Conservation (phyloP, 2,888 invertebrate species). For the Mythimna vitellina region DNA sequence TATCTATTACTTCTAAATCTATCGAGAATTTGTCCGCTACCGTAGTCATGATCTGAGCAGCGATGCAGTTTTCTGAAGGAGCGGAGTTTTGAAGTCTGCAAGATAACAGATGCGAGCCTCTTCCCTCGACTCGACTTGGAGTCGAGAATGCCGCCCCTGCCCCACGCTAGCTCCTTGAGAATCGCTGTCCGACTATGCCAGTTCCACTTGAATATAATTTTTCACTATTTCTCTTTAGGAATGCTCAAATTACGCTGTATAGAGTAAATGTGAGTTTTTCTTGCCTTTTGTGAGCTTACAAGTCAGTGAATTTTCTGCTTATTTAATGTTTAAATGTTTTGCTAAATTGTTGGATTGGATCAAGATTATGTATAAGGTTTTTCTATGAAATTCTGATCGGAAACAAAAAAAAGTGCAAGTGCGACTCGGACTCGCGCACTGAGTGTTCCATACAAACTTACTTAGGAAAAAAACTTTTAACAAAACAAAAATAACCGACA, state of each 20-base stretch:
- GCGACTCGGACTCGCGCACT: too few relatives aligned
- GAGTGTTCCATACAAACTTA: too few relatives aligned
- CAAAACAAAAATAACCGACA: too few relatives aligned
- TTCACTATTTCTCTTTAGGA: conserved; percentile 49
- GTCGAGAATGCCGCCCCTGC: conserved; percentile 55
- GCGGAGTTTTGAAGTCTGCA: conserved; percentile 71
- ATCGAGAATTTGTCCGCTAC: conserved; percentile 56
- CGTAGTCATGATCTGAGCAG: conserved; percentile 60
- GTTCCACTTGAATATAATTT: conserved; percentile 56
- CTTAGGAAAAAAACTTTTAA: too few relatives aligned
- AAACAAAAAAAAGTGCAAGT: too few relatives aligned
- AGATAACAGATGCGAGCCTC: conserved; percentile 74
- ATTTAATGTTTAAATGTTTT: background rate
- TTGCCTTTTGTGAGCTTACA: background rate
- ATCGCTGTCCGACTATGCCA: conserved; percentile 64
- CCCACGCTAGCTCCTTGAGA: conserved; percentile 62
- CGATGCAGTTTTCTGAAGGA: conserved; percentile 69
- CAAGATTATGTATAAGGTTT: too few relatives aligned
- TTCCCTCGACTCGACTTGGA: conserved; percentile 59
- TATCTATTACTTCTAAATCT: conserved; percentile 46
- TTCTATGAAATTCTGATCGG: too few relatives aligned
- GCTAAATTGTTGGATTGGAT: too few relatives aligned
- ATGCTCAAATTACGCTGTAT: conserved; percentile 38
- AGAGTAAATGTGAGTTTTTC: conserved; percentile 5
- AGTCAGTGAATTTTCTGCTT: background rate